Evolutionary conservation across 2,113 vertebrate genomes (phyloP), one percentile per base, ranked within the genome.

Genomic region (Furnarius figulus): DNA sequence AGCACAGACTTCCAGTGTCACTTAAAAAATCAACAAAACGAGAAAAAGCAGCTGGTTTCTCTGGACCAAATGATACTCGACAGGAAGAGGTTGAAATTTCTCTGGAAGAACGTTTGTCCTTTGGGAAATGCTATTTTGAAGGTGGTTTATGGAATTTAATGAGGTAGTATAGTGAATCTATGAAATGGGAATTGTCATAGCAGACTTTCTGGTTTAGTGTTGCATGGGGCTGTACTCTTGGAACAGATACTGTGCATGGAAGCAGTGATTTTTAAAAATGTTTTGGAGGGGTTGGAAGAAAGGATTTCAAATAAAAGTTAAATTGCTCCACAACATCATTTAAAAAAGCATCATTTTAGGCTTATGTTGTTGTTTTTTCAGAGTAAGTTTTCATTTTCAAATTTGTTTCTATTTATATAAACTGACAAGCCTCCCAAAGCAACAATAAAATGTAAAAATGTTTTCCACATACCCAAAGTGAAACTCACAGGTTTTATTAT

Each of bases 121-220:
- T 49, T 82, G 91, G 87, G 94, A 95, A 89, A 72, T 68, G 73
- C n/a, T 61, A 1, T 75, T 96, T 82, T 84, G 76, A 92, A 16
- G 40, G 79, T 84, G 83, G 76, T 30, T 77, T 39, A 21, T 86
- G 75, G 73, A 88, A 84, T 92, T 92, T 88, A 93, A 92, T 95
- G 95, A 95, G 63, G 59, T 28, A 24, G 83, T 3, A 0, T 10
- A 55, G 79, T 25, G 79, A 42, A 77, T 35, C 19, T 77, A 3
- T 15, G 46, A 88, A 66, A 93, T 39, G 86, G 63, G 81, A 66
- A 66, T 70, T 80, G 85, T 68, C 67, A 30, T 78, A 75, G 85
- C 68, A 40, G n/a, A 50, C 55, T 73, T 94, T 76, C 78, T 76
- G 61, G 53, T 73, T 85, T 40, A 31, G 19, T 65, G 33, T 72